A percentile compares a stretch with the other conserved stretches of the same genome.
These are phyloP conservation scores for Petrophora chlorosata DNA, from an alignment of 2,888 invertebrate species.

Conservation along the genomic window DNA sequence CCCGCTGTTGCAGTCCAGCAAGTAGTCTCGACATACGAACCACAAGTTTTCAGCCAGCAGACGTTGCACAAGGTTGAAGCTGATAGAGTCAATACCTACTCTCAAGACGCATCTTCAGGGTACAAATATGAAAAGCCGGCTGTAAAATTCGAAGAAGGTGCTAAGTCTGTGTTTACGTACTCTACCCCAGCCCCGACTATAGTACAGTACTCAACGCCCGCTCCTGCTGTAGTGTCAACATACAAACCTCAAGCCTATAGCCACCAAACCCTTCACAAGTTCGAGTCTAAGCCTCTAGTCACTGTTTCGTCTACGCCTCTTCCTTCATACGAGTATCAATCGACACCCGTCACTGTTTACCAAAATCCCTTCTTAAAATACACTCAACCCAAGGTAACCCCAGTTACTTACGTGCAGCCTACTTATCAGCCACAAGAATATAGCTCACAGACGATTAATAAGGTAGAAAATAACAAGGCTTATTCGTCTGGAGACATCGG, in stretches of 20 bases:
- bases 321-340: constrained; percentile 59
- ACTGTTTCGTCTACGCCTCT: constrained; percentile 61
- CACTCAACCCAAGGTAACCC: constrained; percentile 58
- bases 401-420: constrained; percentile 54
- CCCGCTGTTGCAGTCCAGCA: constrained; percentile 53
- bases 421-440: constrained; percentile 57
- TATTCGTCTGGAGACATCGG: constrained; percentile 46
- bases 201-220: constrained; percentile 30
- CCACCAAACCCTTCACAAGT: constrained; percentile 62
- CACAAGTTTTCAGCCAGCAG: constrained; percentile 60
- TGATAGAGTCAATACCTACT: constrained; percentile 52
- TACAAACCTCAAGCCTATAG: constrained; percentile 53
- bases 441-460: constrained; percentile 66
- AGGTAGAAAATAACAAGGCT: constrained; percentile 51
- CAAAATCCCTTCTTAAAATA: constrained; percentile 70
- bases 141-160: constrained; percentile 52
- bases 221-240: constrained; percentile 41
- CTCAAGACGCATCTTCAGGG: constrained; percentile 46
- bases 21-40: constrained; percentile 59
- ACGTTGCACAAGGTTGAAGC: constrained; percentile 65
- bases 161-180: constrained; percentile 50
- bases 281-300: constrained; percentile 51
- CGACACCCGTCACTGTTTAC: constrained; percentile 66
- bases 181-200: constrained; percentile 57
- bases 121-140: constrained; percentile 59